These are phyloP conservation scores for Bhutanitis thaidina DNA, from an alignment of 2,888 invertebrate species.

Conservation along the genomic window DNA sequence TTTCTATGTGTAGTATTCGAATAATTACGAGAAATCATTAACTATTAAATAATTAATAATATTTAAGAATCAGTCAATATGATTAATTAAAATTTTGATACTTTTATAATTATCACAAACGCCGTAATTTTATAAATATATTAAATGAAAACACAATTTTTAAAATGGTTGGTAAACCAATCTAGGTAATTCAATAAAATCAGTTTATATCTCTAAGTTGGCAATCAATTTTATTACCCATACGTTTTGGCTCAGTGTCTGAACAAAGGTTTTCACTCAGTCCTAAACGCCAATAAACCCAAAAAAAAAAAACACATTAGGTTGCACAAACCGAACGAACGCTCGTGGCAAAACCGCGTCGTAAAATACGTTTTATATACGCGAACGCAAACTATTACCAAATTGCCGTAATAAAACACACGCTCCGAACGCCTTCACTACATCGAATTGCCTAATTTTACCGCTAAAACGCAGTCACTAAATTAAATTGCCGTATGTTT, in stretches of 20 bases:
- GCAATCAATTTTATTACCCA: constrained; percentile 53
- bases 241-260: constrained; percentile 40
- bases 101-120: too few relatives aligned
- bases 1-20: too few relatives aligned
- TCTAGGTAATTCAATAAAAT: constrained; percentile 16
- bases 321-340: constrained; percentile 63
- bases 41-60: too few relatives aligned
- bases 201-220: constrained; percentile 28
- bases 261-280: constrained; percentile 71
- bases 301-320: constrained; percentile 72
- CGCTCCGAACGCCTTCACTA: constrained; percentile 56
- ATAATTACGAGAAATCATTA: too few relatives aligned
- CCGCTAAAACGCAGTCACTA: constrained; percentile 43
- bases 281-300: constrained; percentile 67
- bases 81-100: too few relatives aligned
- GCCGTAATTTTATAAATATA: too few relatives aligned
- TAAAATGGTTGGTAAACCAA: not conserved
- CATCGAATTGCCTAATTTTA: constrained; percentile 25
- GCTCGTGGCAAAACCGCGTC: constrained; percentile 67
- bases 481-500: constrained; percentile 29
- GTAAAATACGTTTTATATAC: constrained; percentile 61
- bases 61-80: too few relatives aligned
- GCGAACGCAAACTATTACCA: constrained; percentile 56
- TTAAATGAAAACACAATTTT: not conserved
- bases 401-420: constrained; percentile 70